Conservation (phyloP, 2,797 vertebrate genomes). For the Falco concolor region DNA sequence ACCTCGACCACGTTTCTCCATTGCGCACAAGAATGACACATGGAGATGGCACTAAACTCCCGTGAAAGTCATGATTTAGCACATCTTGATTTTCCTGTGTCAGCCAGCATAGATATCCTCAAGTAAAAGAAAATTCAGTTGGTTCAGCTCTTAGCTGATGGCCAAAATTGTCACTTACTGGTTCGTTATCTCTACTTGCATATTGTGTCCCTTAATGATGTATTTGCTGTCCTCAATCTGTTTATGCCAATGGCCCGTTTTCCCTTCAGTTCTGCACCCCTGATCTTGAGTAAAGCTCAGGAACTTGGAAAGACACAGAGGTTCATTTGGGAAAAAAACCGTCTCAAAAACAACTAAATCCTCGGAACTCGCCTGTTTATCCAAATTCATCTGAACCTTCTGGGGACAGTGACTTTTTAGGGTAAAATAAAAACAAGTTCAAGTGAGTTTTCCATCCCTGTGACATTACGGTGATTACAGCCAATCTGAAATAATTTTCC, state of each 20-base stretch:
- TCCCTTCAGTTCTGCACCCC: background rate
- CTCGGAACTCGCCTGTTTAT: slow-evolving; percentile 59
- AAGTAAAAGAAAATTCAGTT: background rate
- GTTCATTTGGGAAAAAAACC: background rate
- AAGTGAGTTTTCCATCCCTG: slow-evolving; percentile 67
- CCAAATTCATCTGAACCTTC: slow-evolving; percentile 53
- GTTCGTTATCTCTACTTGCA: background rate
- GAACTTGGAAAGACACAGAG: slow-evolving; percentile 32
- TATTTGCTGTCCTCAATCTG: slow-evolving; percentile 23
- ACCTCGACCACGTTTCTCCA: background rate
- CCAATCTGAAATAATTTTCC: slow-evolving; percentile 67
- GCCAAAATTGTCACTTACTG: background rate
- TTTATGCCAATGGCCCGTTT: background rate
- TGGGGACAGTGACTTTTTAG: slow-evolving; percentile 65
- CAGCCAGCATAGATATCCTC: background rate
- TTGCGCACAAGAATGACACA: background rate
- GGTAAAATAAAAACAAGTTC: slow-evolving; percentile 65
- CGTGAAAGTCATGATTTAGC: background rate
- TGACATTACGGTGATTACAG: slow-evolving; percentile 28
- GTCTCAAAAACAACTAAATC: slow-evolving; percentile 34
- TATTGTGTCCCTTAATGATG: background rate
- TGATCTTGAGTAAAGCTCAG: slow-evolving; percentile 26
- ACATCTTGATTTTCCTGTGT: background rate
- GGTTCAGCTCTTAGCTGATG: background rate
- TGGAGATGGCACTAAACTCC: background rate